phyloP scores from a whole-genome alignment of 2,797 vertebrate genomes.

The Carapus acus region DNA sequence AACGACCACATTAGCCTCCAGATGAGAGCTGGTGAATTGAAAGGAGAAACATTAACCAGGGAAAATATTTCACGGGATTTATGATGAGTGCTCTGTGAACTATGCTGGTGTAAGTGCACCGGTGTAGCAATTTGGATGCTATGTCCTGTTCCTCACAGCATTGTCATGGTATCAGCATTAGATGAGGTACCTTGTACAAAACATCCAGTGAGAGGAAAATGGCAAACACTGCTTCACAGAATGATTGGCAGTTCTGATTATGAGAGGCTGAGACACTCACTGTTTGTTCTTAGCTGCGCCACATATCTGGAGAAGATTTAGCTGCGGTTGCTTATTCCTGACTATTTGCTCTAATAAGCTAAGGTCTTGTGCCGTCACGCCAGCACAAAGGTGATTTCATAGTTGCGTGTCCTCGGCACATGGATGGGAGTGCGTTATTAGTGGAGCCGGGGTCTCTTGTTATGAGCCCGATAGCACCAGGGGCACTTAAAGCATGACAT shows the following conservation, averaged over 20 bases:
- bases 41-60: too few species aligned
- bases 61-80: too few species aligned
- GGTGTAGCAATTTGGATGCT: conserved; percentile 10
- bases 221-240: conserved; percentile 15
- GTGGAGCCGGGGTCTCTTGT: conserved; percentile 41
- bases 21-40: too few species aligned
- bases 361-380: conserved; percentile 44
- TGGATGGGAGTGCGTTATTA: conserved; percentile 22
- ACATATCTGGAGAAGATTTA: conserved; percentile 30
- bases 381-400: conserved; percentile 28
- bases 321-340: conserved; percentile 32
- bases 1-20: too few species aligned
- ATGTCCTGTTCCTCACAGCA: conserved; percentile 16
- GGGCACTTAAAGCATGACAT: conserved; percentile 61
- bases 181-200: conserved; percentile 18
- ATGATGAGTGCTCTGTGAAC: too few species aligned
- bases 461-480: conserved; percentile 53
- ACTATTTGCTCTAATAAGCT: conserved; percentile 50
- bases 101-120: too few species aligned
- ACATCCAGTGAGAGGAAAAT: conserved; percentile 15
- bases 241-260: conserved; percentile 42
- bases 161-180: conserved; percentile 1
- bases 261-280: conserved; percentile 21
- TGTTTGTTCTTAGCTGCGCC: conserved; percentile 47
- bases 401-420: conserved; percentile 33